Conservation (phyloP, 1,140 invertebrate genomes). For the Drosophila persimilis region DNA sequence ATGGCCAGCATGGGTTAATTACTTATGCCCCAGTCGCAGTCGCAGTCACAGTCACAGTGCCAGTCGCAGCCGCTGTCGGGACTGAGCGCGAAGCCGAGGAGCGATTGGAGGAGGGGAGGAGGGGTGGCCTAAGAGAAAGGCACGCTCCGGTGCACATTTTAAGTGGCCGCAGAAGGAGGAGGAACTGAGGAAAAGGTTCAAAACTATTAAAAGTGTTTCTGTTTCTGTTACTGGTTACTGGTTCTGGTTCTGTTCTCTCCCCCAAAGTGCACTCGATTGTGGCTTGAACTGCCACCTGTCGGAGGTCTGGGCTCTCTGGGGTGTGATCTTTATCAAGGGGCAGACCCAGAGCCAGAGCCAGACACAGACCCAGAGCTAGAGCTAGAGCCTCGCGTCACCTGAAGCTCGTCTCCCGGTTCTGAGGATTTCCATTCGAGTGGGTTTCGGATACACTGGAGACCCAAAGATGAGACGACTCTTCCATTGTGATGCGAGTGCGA, state of each 20-base stretch:
- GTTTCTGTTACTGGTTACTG: conserved; percentile 30
- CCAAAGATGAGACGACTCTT: conserved; percentile 15
- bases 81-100: not conserved
- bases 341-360: conserved; percentile 44
- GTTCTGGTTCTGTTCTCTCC: conserved; percentile 22
- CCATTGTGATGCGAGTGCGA: conserved; percentile 8
- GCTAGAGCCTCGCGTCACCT: conserved; percentile 50
- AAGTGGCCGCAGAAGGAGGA: conserved; percentile 51
- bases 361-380: no score
- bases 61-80: no score
- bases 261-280: conserved; percentile 67
- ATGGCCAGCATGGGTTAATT: conserved; percentile 73
- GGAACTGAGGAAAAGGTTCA: conserved; percentile 59
- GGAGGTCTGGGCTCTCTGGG: conserved; percentile 43
- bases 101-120: not conserved
- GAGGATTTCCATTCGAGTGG: conserved; percentile 71
- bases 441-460: conserved; percentile 18
- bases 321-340: conserved; percentile 73
- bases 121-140: conserved; percentile 38
- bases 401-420: conserved; percentile 43
- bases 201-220: conserved; percentile 76
- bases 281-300: conserved; percentile 69
- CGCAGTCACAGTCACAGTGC: conserved; percentile 13
- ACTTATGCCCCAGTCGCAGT: conserved; percentile 49
- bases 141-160: conserved; percentile 77